Evolutionary conservation across 2,113 vertebrate species (phyloP).

Genomic region (Callospermophilus lateralis): DNA sequence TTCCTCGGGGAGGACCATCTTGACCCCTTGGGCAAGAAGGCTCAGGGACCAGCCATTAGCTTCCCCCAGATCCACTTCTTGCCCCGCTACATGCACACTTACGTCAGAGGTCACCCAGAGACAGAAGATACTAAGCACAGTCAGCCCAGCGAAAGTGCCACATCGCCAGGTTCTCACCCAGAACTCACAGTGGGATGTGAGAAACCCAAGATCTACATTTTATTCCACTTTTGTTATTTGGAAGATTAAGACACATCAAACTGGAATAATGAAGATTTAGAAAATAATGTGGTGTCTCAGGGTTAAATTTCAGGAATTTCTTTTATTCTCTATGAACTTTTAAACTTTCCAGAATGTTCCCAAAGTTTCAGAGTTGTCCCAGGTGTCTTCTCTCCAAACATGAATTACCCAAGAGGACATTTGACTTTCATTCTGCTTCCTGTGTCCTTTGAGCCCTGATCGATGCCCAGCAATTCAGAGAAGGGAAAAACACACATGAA

Average conservation of each 20-base stretch:
- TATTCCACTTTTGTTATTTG: not conserved
- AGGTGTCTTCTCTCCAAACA: not conserved
- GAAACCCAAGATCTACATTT: not conserved
- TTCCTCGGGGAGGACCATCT: not conserved
- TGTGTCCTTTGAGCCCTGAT: not conserved
- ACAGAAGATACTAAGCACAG: not conserved
- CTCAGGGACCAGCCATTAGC: not conserved
- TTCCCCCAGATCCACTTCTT: not conserved
- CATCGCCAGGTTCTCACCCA: not conserved
- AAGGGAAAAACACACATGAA: not conserved
- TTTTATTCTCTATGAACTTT: not conserved
- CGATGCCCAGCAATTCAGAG: not conserved
- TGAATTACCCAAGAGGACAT: not conserved
- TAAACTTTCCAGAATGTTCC: not conserved
- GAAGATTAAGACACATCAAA: not conserved
- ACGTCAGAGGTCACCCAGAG: not conserved
- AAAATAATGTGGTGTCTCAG: not conserved
- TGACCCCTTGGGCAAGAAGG: not conserved
- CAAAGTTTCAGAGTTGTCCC: not conserved
- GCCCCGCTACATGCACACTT: accelerated
- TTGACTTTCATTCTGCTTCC: not conserved
- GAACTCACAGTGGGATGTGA: not conserved
- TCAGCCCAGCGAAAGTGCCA: not conserved
- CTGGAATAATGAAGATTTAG: not conserved
- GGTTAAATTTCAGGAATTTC: not conserved